Evolutionary conservation across 2,113 vertebrate species (phyloP), one percentile per base, ranked within the genome.

Genomic region (Peromyscus polionotus): DNA sequence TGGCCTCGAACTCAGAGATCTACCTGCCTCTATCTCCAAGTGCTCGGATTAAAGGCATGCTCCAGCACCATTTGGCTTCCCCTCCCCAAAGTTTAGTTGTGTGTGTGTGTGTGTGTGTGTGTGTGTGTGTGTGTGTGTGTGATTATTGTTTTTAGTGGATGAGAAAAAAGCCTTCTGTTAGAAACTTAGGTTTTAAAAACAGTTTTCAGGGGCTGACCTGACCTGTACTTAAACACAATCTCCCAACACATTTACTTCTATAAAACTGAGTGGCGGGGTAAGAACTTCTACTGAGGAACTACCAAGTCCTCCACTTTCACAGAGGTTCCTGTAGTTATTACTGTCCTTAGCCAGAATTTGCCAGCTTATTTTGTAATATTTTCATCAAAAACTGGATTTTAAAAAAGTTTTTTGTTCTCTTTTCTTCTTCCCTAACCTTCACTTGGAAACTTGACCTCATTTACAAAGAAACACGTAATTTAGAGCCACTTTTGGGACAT

Each of bases 281-380:
- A 93, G 61, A 84, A 51, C 73, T 75, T 63, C 17, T 20, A 28
- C 5, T 0, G 65, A 92, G 8, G 92, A 67, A 31, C 17, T 48
- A 42, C 28, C 2, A 4, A 19, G 22, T 24, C 68, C 42, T 83
- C 77, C 42, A 57, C 45, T 76, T 76, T 72, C 79, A 92, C 39
- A 70, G 67, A 80, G 51, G 54, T 16, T 63, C 91, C 31, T 94
- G n/a, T 24, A 76, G 67, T 91, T 63, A 59, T 12, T 48, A 12
- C 19, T 87, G 59, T 92, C 65, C 91, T 89, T 80, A 20, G 51
- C 22, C 39, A 94, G 65, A 91, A 94, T 83, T 48, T 4, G 63
- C 22, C n/a, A 87, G 42, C 57, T 95, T 48, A 48, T 48, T 93
- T 93, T 73, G 65, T 36, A 72, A 94, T 81, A 63, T 77, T 61